Evolutionary conservation across 2,888 invertebrate genomes (phyloP).

Genomic region (Nebria salina): DNA sequence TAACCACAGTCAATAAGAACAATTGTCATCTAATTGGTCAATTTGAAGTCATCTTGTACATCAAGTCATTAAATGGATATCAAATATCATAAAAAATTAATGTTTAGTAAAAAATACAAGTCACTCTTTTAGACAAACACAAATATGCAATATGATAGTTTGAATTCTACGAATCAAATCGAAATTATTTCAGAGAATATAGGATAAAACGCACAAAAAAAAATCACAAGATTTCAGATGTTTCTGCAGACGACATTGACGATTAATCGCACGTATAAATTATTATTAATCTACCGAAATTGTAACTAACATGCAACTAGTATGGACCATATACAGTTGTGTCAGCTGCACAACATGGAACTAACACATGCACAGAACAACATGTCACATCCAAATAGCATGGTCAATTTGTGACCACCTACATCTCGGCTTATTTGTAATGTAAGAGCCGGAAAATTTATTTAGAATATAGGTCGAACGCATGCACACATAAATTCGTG

Average conservation of each 20-base stretch:
- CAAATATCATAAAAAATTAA: neutral
- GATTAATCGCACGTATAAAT: constrained; percentile 28
- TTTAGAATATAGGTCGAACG: neutral
- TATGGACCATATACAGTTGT: constrained; percentile 15
- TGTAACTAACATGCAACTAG: constrained; percentile 37
- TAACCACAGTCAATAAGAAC: constrained; percentile 18
- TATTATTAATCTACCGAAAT: constrained; percentile 42
- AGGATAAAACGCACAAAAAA: neutral
- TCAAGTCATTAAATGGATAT: neutral
- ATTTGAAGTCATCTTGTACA: constrained; percentile 30
- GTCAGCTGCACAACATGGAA: constrained; percentile 21
- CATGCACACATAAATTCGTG: no score
- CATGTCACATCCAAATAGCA: constrained; percentile 24
- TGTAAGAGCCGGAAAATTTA: neutral
- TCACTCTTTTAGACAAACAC: neutral
- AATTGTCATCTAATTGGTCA: constrained; percentile 33
- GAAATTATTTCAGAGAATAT: neutral
- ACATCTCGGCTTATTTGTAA: constrained; percentile 7
- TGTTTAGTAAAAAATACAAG: neutral
- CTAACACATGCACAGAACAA: constrained; percentile 14
- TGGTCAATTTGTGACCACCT: constrained; percentile 13
- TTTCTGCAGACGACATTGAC: constrained; percentile 26
- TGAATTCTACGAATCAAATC: neutral
- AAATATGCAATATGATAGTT: neutral
- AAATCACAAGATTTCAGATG: neutral